A percentile compares a stretch with the other conserved stretches of the same genome.
Evolutionary conservation across 1,140 invertebrate genomes (phyloP).

Genomic region (Melipona quadrifasciata): DNA sequence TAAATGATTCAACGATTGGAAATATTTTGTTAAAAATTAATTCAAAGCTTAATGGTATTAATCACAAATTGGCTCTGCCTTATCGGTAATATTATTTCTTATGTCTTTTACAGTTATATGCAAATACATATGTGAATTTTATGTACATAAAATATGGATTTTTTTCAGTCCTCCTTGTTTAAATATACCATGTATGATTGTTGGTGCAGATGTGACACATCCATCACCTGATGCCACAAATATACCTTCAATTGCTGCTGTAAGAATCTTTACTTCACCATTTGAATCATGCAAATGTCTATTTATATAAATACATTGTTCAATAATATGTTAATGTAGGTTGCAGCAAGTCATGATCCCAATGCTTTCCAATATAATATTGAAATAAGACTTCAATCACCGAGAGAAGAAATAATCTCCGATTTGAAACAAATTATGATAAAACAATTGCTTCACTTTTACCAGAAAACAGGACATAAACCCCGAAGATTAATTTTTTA

Average conservation of each 20-base stretch:
- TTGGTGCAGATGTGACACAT: conserved; percentile 95
- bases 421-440: conserved; percentile 88
- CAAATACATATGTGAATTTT: no score
- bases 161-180: conserved; percentile 73
- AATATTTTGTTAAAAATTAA: conserved; percentile 94
- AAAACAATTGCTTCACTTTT: conserved; percentile 83
- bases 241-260: conserved; percentile 93
- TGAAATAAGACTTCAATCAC: conserved; percentile 86
- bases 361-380: conserved; percentile 87
- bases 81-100: conserved; percentile 42
- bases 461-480: conserved; percentile 76
- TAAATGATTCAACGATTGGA: conserved; percentile 79
- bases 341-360: conserved; percentile 87
- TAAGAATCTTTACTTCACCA: conserved; percentile 67
- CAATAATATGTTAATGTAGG: conserved; percentile 68
- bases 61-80: conserved; percentile 84
- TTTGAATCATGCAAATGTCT: not conserved
- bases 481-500: conserved; percentile 88
- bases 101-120: not conserved
- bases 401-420: conserved; percentile 87
- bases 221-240: conserved; percentile 86
- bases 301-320: not conserved
- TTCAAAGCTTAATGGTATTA: conserved; percentile 92
- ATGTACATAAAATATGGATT: not conserved
- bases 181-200: conserved; percentile 83